Conservation (phyloP, 2,797 vertebrate genomes). For the Ctenopoma multispine region DNA sequence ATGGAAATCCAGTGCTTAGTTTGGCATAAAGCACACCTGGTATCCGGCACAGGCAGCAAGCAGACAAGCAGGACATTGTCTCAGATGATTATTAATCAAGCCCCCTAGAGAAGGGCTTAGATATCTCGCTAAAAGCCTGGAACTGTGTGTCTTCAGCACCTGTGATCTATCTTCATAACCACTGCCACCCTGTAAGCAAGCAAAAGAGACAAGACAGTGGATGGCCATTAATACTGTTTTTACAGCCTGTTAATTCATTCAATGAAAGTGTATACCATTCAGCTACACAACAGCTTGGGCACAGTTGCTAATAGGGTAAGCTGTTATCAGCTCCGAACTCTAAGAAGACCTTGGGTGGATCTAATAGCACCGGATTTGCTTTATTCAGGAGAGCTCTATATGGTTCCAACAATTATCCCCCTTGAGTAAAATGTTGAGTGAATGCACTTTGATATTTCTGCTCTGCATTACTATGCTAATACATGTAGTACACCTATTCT, state of each 20-base stretch:
- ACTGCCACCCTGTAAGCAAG: constrained; percentile 38
- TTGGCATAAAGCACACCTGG: constrained; percentile 72
- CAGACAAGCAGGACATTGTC: constrained; percentile 51
- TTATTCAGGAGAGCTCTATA: constrained; percentile 24
- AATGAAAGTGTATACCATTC: constrained; percentile 19
- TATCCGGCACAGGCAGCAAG: constrained; percentile 38
- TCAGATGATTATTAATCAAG: constrained; percentile 77
- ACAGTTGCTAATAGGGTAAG: constrained; percentile 31
- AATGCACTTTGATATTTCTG: constrained; percentile 52
- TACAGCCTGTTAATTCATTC: constrained; percentile 59
- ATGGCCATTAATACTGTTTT: constrained; percentile 53
- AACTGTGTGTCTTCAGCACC: constrained; percentile 14
- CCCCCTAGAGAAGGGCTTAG: constrained; percentile 34
- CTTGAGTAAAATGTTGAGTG: constrained; percentile 29
- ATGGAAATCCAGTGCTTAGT: constrained; percentile 78
- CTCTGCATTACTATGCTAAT: constrained; percentile 45
- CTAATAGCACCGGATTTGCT: constrained; percentile 38
- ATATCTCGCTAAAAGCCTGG: constrained; percentile 36
- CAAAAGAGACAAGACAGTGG: constrained; percentile 32
- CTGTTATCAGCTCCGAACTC: constrained; percentile 32
- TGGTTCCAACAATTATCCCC: constrained; percentile 27
- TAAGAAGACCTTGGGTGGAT: constrained; percentile 39
- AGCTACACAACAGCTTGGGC: constrained; percentile 35
- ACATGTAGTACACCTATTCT: constrained; percentile 43
- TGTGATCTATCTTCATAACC: constrained; percentile 62